Base-by-base conservation (phyloP, 1,140 invertebrate genomes). In the Trichonephila inaurata region DNA sequence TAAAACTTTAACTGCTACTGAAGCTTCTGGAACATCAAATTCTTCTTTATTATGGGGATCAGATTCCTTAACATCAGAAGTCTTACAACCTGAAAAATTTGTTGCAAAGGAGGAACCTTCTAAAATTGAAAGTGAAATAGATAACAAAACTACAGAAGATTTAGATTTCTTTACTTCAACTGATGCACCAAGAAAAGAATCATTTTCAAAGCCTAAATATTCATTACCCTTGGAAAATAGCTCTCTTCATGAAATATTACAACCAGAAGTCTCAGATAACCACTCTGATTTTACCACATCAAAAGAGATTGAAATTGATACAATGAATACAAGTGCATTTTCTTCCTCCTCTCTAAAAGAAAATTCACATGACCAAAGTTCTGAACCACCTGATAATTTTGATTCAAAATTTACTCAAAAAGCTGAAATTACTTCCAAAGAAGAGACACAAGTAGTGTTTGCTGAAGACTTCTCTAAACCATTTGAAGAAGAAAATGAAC, bases 191-290 rank as follows among this genome's bases (percentile, higher is more conserved):
- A 19, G 61, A 44, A 87, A 89, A 24, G 88, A 89, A 72, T 33
- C 66, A 18, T 81, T 83, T 91, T 94, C 95, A 28, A 77, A 91
- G 92, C 66, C 92, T 72, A 92, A 94, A 51, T 86, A 83, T 90
- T 91, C 61, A 66, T 10, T 72, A 85, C 89, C 94, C 62, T 72
- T 94, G 6, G 92, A 95, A 5, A 94, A 93, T 44, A 94, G 94
- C 21, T 77, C 94, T 87, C 51, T 51, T 10, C 93, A 95, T 40
- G 72, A 77, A 77, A 77, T 77, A 33, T 77, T 77, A 40, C 72
- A 77, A 18, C 72, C 89, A 90, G 28, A 24, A 81, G 14, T 33
- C 16, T 58, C n/a, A 77, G 16, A 58, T 72, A 51, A 61, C 5
- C n/a, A 72, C 16, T 72, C 89, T 12, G 33, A 83, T 62, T 82